phyloP scores from a whole-genome alignment of 2,797 vertebrate species.

The Mycteria americana region DNA sequence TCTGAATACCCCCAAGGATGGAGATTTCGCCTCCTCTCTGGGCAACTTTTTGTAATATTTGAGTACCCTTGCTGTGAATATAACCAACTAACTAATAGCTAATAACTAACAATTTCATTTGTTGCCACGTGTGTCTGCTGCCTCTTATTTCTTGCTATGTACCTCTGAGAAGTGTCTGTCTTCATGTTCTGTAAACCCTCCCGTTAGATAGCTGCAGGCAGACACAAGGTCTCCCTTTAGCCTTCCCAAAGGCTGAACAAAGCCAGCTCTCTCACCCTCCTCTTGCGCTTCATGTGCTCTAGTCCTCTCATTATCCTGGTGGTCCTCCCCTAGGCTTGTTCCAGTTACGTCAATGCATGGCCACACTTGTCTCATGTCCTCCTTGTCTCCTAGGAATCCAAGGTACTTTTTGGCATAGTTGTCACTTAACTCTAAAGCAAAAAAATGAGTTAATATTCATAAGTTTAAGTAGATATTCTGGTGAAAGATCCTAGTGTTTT shows the following conservation, averaged over 20 bases:
- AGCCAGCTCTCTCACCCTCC: background rate
- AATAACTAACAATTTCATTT: background rate
- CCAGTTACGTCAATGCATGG: background rate
- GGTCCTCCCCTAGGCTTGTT: background rate
- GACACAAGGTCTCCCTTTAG: background rate
- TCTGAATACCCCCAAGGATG: background rate
- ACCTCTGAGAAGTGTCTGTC: background rate
- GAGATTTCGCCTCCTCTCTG: background rate
- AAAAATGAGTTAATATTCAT: background rate
- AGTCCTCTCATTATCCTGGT: background rate
- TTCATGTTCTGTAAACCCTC: background rate
- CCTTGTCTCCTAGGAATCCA: background rate
- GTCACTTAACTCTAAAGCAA: background rate
- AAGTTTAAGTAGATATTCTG: background rate
- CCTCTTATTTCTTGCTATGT: background rate
- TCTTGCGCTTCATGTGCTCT: background rate
- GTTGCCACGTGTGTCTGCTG: background rate
- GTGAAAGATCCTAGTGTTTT: background rate
- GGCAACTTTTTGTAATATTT: background rate
- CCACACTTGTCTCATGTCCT: background rate
- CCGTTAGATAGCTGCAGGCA: background rate
- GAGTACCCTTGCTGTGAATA: background rate
- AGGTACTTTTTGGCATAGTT: background rate
- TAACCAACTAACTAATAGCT: background rate
- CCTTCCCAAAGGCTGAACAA: background rate